Conservation (phyloP, 2,888 invertebrate genomes). For the Ophraella communa region DNA sequence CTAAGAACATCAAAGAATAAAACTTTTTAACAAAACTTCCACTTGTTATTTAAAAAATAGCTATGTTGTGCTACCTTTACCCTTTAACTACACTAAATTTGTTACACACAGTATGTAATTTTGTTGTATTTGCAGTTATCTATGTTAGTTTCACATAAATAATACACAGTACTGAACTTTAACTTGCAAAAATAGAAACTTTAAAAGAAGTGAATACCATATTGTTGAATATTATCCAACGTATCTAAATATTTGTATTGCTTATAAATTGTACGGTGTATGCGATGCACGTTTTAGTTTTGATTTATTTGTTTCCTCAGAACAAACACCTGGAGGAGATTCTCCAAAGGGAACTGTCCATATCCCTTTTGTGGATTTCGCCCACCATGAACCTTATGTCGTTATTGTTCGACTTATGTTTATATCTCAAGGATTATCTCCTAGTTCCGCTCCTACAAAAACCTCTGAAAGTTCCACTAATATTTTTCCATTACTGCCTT, state of each 20-base stretch:
- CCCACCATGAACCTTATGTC: conserved; percentile 55
- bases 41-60: no score
- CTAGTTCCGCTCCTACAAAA: conserved; percentile 54
- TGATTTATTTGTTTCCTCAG: conserved; percentile 54
- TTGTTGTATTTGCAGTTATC: no score
- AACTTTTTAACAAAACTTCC: no score
- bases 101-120: no score
- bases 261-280: background rate
- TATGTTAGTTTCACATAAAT: no score
- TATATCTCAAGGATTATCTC: conserved; percentile 55
- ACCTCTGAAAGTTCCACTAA: conserved; percentile 54
- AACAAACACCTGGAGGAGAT: conserved; percentile 53
- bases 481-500: conserved; percentile 56
- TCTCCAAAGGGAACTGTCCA: conserved; percentile 51
- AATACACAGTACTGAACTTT: no score
- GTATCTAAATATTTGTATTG: background rate
- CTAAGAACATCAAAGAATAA: no score
- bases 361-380: conserved; percentile 56
- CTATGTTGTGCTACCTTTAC: no score
- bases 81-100: no score
- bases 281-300: conserved; percentile 47
- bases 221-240: background rate
- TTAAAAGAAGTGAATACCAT: background rate
- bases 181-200: no score
- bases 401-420: conserved; percentile 55